Evolutionary conservation across 2,888 invertebrate genomes (phyloP).

Genomic region (Tinea semifulvella): DNA sequence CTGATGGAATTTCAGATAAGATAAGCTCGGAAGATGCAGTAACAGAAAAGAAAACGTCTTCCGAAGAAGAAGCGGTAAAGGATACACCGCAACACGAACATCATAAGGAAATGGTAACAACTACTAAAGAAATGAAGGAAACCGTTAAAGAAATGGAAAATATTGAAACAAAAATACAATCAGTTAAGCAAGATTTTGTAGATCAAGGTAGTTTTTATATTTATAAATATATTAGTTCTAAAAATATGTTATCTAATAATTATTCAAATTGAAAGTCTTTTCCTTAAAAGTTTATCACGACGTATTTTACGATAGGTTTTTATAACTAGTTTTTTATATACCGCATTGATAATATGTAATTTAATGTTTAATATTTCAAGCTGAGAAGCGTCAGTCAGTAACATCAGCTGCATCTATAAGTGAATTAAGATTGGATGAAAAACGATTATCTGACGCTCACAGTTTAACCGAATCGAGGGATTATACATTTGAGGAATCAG

Average conservation of each 20-base stretch:
- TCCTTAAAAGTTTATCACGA: too few relatives aligned
- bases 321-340: too few relatives aligned
- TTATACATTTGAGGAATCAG: conserved; percentile 63
- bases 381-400: conserved; percentile 52
- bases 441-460: conserved; percentile 56
- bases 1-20: conserved; percentile 58
- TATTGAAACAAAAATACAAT: conserved; percentile 27
- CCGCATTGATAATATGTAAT: neutral
- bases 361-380: conserved; percentile 25
- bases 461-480: conserved; percentile 60
- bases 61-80: conserved; percentile 46
- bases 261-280: too few relatives aligned
- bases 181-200: conserved; percentile 31
- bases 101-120: conserved; percentile 24
- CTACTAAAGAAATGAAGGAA: conserved; percentile 24
- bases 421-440: conserved; percentile 55
- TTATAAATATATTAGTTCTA: neutral
- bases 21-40: conserved; percentile 63
- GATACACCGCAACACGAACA: conserved; percentile 23
- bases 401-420: conserved; percentile 52
- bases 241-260: conserved; percentile 1
- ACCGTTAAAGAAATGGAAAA: conserved; percentile 28
- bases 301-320: too few relatives aligned
- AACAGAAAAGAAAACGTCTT: conserved; percentile 59
- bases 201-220: conserved; percentile 34